Evolutionary conservation across 2,113 vertebrate genomes (phyloP), one percentile per base, ranked within the genome.

Genomic region (Neofelis nebulosa): DNA sequence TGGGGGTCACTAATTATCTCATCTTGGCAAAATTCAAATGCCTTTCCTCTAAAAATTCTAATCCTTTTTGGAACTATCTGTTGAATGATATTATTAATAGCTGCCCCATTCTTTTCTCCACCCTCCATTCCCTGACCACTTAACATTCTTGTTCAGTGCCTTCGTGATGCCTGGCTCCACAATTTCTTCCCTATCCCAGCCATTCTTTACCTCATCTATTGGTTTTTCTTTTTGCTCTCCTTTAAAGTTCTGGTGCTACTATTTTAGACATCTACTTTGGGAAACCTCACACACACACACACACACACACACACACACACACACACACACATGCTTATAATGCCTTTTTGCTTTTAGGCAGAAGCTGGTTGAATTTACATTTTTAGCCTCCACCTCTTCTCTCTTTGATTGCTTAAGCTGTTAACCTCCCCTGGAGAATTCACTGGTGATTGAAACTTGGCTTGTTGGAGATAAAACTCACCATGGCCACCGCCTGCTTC

Each of bases 1-100:
- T 33, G 0, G 41, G 85, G 88, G 86, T 96, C 66, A 94, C 48
- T 78, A 92, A 73, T 88, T 36, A 76, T 80, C 55, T 89, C 48
- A 38, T 71, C 16, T 2, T 33, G 27, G 33, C 18, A 61, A 88
- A 25, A 78, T 92, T 83, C 73, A 31, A 87, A 48, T 14, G 50
- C 33, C 74, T 96, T 91, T 94, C 50, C 83, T 96, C 66, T 12
- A 27, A 41, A 74, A 19, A 65, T 63, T 87, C 5, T 38, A 86
- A 13, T 80, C 63, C 36, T 76, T 82, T 79, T 81, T n/a, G 65
- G 55, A 89, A 86, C 16, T 73, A 4, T 63, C n/a, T 16, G 4
- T 38, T 55, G 52, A 91, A 91, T 65, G 89, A 18, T 36, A 23
- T 61, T 29, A 57, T 57, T 92, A 69, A 48, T 71, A 94, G 33